phyloP scores from a whole-genome alignment of 2,113 vertebrate genomes.

The Oceanites oceanicus region DNA sequence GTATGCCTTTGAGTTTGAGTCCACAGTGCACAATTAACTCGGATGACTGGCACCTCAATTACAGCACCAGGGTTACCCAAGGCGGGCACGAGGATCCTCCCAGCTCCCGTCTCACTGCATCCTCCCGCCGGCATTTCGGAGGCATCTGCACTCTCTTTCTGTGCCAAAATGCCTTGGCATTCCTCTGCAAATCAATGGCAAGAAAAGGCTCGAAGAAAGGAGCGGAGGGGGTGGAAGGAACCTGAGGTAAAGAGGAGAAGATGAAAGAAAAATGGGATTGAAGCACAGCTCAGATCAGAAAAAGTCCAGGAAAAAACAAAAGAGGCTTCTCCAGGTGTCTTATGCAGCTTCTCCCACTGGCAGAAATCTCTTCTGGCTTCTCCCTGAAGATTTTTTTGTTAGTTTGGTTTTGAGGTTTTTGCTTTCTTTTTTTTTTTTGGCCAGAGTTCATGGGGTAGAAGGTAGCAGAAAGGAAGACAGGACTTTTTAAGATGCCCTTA shows the following conservation, averaged over 20 bases:
- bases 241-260: neutral
- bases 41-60: neutral
- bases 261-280: neutral
- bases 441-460: neutral
- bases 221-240: neutral
- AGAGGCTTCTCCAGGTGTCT: neutral
- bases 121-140: neutral
- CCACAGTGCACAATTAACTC: neutral
- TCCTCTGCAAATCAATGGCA: conserved; percentile 24
- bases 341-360: neutral
- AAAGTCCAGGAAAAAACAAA: neutral
- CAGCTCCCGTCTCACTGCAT: neutral
- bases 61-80: neutral
- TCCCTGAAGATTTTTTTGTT: neutral
- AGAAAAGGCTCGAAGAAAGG: neutral
- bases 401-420: neutral
- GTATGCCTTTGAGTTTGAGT: neutral
- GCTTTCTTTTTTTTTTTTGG: neutral
- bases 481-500: neutral
- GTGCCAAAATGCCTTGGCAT: neutral
- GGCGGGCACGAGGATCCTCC: neutral
- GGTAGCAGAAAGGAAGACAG: neutral
- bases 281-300: neutral
- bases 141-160: neutral
- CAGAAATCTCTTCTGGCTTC: neutral